phyloP scores from a whole-genome alignment of 2,113 vertebrate species.

The Eretmochelys imbricata region DNA sequence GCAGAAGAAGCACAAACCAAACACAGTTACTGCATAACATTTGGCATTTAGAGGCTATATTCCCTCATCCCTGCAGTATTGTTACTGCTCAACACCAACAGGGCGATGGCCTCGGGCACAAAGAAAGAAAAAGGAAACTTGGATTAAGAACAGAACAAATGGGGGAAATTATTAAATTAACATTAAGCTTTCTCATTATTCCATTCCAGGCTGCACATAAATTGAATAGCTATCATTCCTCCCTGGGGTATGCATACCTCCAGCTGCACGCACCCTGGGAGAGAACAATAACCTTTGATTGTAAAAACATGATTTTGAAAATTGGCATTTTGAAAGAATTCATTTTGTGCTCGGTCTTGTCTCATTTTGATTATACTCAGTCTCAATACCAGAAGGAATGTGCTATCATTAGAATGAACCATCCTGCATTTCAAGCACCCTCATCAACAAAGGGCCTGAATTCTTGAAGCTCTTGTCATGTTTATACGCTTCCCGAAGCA shows the following conservation, averaged over 20 bases:
- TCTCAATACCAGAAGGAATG: conserved; percentile 1
- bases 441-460: not conserved
- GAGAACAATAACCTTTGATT: conserved; percentile 52
- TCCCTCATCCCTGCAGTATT: not conserved
- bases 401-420: conserved; percentile 18
- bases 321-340: conserved; percentile 41
- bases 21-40: not conserved
- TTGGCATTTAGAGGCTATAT: not conserved
- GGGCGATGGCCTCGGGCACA: conserved; percentile 41
- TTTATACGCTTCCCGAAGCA: not conserved
- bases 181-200: conserved; percentile 59
- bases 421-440: conserved; percentile 7
- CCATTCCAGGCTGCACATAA: conserved; percentile 44
- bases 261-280: conserved; percentile 42
- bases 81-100: conserved; percentile 1
- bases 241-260: conserved; percentile 47
- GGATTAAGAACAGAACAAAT: conserved; percentile 62
- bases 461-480: not conserved
- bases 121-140: conserved; percentile 61
- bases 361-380: conserved; percentile 26
- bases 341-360: not conserved
- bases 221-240: conserved; percentile 35
- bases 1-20: not conserved
- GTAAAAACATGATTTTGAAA: conserved; percentile 40
- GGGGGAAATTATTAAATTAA: conserved; percentile 66